Conservation (phyloP, 2,888 invertebrate genomes). For the Lepetodrilus schrolli region DNA sequence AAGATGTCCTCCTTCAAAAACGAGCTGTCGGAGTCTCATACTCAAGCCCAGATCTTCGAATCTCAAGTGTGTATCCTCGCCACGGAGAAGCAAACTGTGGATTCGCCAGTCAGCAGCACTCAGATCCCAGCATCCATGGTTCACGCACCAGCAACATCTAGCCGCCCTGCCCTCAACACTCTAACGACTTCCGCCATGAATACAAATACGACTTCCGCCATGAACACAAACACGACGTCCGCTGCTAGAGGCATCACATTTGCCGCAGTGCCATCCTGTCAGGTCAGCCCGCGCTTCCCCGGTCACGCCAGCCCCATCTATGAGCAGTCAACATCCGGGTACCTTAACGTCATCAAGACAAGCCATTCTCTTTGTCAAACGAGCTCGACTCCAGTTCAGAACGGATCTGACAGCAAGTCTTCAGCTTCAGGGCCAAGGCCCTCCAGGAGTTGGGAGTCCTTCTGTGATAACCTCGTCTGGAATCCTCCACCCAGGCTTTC, state of each 20-base stretch:
- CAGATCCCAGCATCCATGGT: neutral
- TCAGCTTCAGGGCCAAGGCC: neutral
- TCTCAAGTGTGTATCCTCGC: constrained; percentile 44
- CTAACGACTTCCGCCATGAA: too few relatives aligned
- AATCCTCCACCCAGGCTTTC: neutral
- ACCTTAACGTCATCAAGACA: neutral
- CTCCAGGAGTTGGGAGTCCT: neutral
- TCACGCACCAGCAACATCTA: neutral
- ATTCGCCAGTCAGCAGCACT: neutral
- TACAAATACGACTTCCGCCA: neutral
- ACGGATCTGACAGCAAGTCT: neutral
- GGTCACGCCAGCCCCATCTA: neutral
- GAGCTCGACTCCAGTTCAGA: neutral
- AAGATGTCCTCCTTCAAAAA: constrained; percentile 48
- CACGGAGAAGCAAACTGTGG: neutral
- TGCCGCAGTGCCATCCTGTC: neutral
- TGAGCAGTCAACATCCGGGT: neutral
- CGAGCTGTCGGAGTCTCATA: constrained; percentile 32
- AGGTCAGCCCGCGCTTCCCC: neutral
- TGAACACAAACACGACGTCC: neutral
- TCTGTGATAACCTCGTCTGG: neutral
- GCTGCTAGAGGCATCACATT: neutral
- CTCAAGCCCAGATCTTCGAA: constrained; percentile 49
- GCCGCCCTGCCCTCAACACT: neutral
- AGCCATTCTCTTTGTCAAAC: neutral